phyloP scores from a whole-genome alignment of 1,140 invertebrate genomes.

The Trachymyrmex septentrionalis region DNA sequence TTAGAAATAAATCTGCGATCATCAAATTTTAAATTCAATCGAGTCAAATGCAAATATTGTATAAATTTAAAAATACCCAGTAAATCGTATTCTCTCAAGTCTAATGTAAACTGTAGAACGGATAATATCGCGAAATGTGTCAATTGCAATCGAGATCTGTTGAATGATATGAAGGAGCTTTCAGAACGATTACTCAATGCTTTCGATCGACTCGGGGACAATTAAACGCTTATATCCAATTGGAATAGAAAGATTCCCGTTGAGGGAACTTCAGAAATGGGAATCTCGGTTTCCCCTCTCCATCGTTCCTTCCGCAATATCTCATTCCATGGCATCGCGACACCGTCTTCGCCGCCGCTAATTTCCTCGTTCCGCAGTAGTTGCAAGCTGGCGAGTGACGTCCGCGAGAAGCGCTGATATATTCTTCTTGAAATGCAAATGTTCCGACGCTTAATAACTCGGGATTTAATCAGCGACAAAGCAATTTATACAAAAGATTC shows the following conservation, averaged over 20 bases:
- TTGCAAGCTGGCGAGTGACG: slow-evolving; percentile 14
- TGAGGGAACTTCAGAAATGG: slow-evolving; percentile 26
- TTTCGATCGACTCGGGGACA: slow-evolving; percentile 34
- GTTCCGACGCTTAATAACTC: slow-evolving; percentile 69
- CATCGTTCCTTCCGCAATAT: slow-evolving; percentile 55
- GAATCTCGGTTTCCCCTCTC: slow-evolving; percentile 38
- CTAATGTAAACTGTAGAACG: slow-evolving; percentile 29
- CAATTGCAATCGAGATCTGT: not conserved
- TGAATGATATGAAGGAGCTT: slow-evolving; percentile 1
- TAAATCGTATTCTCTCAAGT: slow-evolving; percentile 9
- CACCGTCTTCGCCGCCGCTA: slow-evolving; percentile 31
- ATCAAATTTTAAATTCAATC: not conserved
- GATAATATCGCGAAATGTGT: slow-evolving; percentile 36
- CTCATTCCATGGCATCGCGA: slow-evolving; percentile 46
- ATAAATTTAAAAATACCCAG: slow-evolving; percentile 27
- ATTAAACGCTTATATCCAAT: slow-evolving; percentile 57
- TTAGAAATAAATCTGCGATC: not conserved
- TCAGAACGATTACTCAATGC: slow-evolving; percentile 31
- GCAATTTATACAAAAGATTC: slow-evolving; percentile 72
- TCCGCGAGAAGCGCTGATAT: slow-evolving; percentile 43
- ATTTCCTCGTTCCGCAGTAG: slow-evolving; percentile 56
- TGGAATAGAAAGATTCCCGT: slow-evolving; percentile 51
- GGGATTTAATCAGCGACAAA: slow-evolving; percentile 76
- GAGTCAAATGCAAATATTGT: not conserved
- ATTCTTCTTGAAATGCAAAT: slow-evolving; percentile 73